Conservation (phyloP, 92 coral and sea anemone genomes). For the Phenganax stokvisi region DNA sequence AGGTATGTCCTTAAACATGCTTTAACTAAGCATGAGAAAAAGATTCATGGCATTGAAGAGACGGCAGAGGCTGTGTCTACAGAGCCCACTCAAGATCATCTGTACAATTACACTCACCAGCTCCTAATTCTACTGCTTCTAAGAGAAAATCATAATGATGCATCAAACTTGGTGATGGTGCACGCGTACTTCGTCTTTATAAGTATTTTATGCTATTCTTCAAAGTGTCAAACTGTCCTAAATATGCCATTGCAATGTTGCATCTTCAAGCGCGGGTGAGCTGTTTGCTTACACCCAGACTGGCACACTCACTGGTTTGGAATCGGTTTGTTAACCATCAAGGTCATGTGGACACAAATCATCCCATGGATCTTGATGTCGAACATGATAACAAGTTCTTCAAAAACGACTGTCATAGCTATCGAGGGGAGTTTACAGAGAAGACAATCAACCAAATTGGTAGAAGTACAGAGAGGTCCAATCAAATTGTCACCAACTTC, state of each 20-base stretch:
- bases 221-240: conserved; percentile 47
- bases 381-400: conserved; percentile 59
- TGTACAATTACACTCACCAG: conserved; percentile 44
- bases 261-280: conserved; percentile 47
- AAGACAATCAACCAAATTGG: conserved; percentile 41
- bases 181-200: conserved; percentile 41
- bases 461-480: conserved; percentile 37
- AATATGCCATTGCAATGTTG: conserved; percentile 48
- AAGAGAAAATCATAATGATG: conserved; percentile 44
- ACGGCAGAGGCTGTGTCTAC: neutral
- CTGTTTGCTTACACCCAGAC: conserved; percentile 44
- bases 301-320: conserved; percentile 51
- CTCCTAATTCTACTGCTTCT: conserved; percentile 38
- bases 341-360: conserved; percentile 43
- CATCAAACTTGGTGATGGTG: conserved; percentile 55
- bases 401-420: conserved; percentile 45
- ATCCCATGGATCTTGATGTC: conserved; percentile 49
- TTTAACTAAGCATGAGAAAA: conserved; percentile 2
- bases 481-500: conserved; percentile 19
- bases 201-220: conserved; percentile 38
- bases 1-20: conserved; percentile 19
- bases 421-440: conserved; percentile 51
- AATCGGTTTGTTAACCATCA: conserved; percentile 49
- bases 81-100: conserved; percentile 15
- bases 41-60: conserved; percentile 17